These are phyloP conservation scores for Cryptoprocta ferox DNA, from an alignment of 2,797 vertebrate genomes.

Conservation along the genomic window DNA sequence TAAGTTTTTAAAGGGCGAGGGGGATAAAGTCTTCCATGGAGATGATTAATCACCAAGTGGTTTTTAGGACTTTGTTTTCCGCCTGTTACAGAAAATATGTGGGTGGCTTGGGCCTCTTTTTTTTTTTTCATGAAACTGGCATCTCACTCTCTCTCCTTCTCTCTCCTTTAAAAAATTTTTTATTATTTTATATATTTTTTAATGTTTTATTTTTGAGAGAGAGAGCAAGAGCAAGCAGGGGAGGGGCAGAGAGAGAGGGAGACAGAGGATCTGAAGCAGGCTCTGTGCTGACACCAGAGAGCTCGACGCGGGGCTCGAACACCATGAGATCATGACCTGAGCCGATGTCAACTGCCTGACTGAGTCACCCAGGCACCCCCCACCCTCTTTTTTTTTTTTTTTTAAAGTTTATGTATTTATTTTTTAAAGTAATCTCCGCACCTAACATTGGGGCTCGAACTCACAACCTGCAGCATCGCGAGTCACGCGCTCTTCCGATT, in stretches of 20 bases:
- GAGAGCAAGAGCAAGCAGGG: too few species aligned
- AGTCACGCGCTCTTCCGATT: neutral
- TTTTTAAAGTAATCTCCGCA: neutral
- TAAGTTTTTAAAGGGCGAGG: neutral
- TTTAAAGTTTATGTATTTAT: neutral
- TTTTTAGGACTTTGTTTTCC: neutral
- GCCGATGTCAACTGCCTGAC: too few species aligned
- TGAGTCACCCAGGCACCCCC: too few species aligned
- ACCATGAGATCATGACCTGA: too few species aligned
- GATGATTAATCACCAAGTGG: neutral
- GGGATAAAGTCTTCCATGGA: neutral
- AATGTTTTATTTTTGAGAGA: too few species aligned
- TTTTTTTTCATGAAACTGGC: neutral
- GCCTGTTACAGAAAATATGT: neutral
- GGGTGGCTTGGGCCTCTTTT: slow-evolving; percentile 1
- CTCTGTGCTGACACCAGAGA: too few species aligned
- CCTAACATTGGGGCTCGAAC: neutral
- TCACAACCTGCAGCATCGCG: neutral
- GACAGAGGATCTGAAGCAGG: too few species aligned
- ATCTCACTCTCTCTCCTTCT: neutral
- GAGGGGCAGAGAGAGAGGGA: too few species aligned
- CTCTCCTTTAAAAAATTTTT: neutral
- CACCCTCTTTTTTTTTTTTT: neutral
- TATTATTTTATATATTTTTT: too few species aligned
- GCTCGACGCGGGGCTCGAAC: too few species aligned